These are phyloP conservation scores for Hyles euphorbiae DNA, from an alignment of 1,140 invertebrate genomes.

Conservation along the genomic window DNA sequence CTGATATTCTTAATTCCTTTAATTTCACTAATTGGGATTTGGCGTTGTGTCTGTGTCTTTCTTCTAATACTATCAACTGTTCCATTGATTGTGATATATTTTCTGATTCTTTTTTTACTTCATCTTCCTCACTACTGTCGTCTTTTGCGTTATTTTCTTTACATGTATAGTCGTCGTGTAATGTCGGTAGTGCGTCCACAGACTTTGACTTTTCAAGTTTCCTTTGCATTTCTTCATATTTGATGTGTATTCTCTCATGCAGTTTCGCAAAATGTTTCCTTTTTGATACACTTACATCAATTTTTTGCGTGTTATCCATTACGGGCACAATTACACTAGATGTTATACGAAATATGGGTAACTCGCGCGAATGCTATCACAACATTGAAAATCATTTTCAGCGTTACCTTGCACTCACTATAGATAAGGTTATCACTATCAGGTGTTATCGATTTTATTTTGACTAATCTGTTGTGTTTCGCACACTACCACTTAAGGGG, in stretches of 20 bases:
- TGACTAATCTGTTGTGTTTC: conserved; percentile 24
- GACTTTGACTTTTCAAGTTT: conserved; percentile 60
- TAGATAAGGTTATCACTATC: conserved; percentile 24
- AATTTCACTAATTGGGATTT: conserved; percentile 27
- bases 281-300: conserved; percentile 15
- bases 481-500: conserved; percentile 4
- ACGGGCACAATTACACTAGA: background rate
- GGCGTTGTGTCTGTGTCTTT: conserved; percentile 30
- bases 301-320: conserved; percentile 30
- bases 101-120: conserved; percentile 11
- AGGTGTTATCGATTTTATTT: conserved; percentile 23
- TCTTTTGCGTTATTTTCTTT: conserved; percentile 35
- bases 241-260: conserved; percentile 54
- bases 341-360: background rate
- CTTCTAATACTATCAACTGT: conserved; percentile 19
- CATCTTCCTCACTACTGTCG: conserved; percentile 33
- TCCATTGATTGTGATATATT: conserved; percentile 5
- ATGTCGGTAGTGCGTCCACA: conserved; percentile 38
- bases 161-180: conserved; percentile 35
- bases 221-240: conserved; percentile 60
- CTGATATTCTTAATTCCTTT: conserved; percentile 32
- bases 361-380: background rate
- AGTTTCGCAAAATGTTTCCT: conserved; percentile 49
- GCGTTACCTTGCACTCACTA: conserved; percentile 1
- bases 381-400: conserved; percentile 17